Evolutionary conservation across 30 jellyfish, hydroid and myxozoan genomes (phyloP), one percentile per base, ranked within the genome.

Genomic region (Turritopsis rubra): DNA sequence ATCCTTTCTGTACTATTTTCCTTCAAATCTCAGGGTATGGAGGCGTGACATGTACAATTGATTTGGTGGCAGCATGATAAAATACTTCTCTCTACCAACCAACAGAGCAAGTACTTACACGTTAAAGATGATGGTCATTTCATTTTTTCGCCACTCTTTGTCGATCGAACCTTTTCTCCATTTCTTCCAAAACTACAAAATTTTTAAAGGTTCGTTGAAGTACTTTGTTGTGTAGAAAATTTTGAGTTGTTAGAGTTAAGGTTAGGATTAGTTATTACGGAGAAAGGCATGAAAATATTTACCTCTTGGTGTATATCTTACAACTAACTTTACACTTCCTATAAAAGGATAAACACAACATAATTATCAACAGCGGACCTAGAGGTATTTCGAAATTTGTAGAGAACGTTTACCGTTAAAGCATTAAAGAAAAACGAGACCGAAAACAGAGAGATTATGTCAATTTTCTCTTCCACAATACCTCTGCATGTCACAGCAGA

Each of bases 111-210:
- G 60, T 3, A 41, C 60, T 41, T 41, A 41, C 60, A 41, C 60
- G n/a, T n/a, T n/a, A n/a, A n/a, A n/a, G n/a, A 41, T 3, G 13
- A 41, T 41, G 60, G 60, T 5, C 9, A 68, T 0, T n/a, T 27
- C 19, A 68, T 68, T 68, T 68, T 22, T 68, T 68, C 21, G 22
- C 77, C 77, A 27, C 30, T 27, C 77, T 68, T 68, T 68, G 77
- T n/a, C 77, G 16, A n/a, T 68, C 77, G 77, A 68, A 68, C 30
- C 77, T 68, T 68, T 68, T 68, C 8, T 68, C 77, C 77, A 68
- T 68, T 27, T 68, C 77, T n/a, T 68, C 77, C 31, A 68, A 22
- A 68, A 68, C 77, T 68, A 68, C 31, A 68, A 68, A 66, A 68
- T 7, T n/a, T n/a, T n/a, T n/a, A n/a, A n/a, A n/a, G n/a, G n/a